Evolutionary conservation across 2,113 vertebrate species (phyloP), one percentile per base, ranked within the genome.

Genomic region (Dipodomys merriami): DNA sequence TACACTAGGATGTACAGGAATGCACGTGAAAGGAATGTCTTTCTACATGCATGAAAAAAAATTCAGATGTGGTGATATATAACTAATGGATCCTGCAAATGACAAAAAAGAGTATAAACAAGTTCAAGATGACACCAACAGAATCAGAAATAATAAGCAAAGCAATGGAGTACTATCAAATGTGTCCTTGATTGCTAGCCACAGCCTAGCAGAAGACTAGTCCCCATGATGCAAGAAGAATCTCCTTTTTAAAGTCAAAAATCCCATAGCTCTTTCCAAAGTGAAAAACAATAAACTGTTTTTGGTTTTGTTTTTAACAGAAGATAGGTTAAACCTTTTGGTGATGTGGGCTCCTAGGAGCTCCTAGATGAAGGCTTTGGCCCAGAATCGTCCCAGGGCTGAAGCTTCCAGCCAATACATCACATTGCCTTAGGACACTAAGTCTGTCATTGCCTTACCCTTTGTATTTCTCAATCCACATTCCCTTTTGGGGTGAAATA

Each of bases 401-500:
- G 95, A 94, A 92, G 29, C 95, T 93, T 89, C 94, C 91, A 69
- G 91, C 86, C 97, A 96, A 95, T 89, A 93, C 84, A 92, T 72
- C 94, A 97, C 91, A 91, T 83, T 88, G 96, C 96, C 97, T 96
- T 73, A 1, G 33, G 97, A 93, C 93, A 95, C 79, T 83, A 81
- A 96, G 93, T 96, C 97, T 98, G 96, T 94, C 97, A 97, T 94
- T 92, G 91, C 94, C 96, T 95, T 97, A 95, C 95, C 96, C 94
- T 97, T 90, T 97, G 96, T 97, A 96, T 96, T 97, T 97, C 97
- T 97, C 91, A 25, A 97, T 97, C 97, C 97, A 95, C 95, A 97
- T 97, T 97, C 95, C 96, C 96, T 97, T 98, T 96, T 94, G 96
- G 96, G 96, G 96, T 98, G 97, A 98, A 98, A 98, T 97, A 97